Evolutionary conservation across 2,797 vertebrate species (phyloP).

Genomic region (Lagodon rhomboides): DNA sequence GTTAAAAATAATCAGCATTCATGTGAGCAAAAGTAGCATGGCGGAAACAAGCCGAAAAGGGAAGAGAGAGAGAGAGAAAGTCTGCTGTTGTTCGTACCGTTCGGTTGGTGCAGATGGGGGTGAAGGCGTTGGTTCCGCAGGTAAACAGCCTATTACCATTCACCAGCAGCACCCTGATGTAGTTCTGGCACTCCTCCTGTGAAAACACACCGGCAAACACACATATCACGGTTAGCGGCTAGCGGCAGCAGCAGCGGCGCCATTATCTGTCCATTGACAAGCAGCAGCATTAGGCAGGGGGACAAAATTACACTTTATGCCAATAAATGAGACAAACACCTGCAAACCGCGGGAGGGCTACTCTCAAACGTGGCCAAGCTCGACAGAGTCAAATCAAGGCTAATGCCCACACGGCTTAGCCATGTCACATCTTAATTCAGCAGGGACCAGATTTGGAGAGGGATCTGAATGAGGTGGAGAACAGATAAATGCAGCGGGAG

Average conservation of each 20-base stretch:
- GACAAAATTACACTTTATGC: conserved; percentile 68
- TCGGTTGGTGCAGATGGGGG: conserved; percentile 97
- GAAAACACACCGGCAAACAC: conserved; percentile 62
- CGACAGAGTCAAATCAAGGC: conserved; percentile 74
- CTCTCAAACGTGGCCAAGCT: conserved; percentile 68
- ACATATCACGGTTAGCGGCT: conserved; percentile 57
- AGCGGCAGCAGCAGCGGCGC: conserved; percentile 10
- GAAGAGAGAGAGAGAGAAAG: background rate
- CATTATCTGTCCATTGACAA: conserved; percentile 62
- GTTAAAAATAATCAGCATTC: background rate
- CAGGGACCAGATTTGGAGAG: conserved; percentile 55
- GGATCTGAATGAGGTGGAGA: conserved; percentile 50
- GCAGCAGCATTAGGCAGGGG: conserved; percentile 52
- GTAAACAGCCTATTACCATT: conserved; percentile 94
- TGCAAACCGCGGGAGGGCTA: conserved; percentile 50
- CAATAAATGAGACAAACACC: conserved; percentile 77
- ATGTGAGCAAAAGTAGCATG: background rate
- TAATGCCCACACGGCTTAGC: conserved; percentile 64
- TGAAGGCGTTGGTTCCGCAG: conserved; percentile 98
- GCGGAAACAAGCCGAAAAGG: background rate
- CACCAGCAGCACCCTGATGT: conserved; percentile 96
- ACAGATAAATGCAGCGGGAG: conserved; percentile 54
- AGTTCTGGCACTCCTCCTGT: conserved; percentile 99
- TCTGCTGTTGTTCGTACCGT: conserved; percentile 85
- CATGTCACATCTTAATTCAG: conserved; percentile 75